Base-by-base conservation (phyloP, 2,888 invertebrate genomes). In the Quadroppia sp. region DNA sequence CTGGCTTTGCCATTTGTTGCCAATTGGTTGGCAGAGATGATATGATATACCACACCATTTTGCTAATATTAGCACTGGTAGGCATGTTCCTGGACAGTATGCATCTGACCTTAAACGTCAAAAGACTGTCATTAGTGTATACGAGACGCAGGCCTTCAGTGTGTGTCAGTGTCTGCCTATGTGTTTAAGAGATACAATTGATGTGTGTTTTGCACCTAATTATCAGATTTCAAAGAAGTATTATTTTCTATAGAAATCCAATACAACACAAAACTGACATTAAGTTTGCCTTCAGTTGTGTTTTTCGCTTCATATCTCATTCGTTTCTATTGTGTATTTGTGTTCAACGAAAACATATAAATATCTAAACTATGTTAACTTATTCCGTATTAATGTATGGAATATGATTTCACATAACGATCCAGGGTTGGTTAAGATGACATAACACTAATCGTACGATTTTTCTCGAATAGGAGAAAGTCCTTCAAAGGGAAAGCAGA, bases 161-260 rank as follows among this genome's bases (percentile, higher is more conserved):
- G n/a, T n/a, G n/a, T n/a, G n/a, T n/a, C n/a, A n/a, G n/a, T n/a
- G n/a, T n/a, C n/a, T n/a, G n/a, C n/a, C n/a, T n/a, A n/a, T n/a
- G n/a, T n/a, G n/a, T n/a, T n/a, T n/a, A n/a, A n/a, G n/a, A n/a
- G n/a, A n/a, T n/a, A n/a, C n/a, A n/a, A n/a, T n/a, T n/a, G n/a
- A n/a, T n/a, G n/a, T n/a, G n/a, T n/a, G n/a, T n/a, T n/a, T 53
- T 53, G 53, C 53, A 53, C 53, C 53, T 53, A 53, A 53, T 53
- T 25, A 53, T 53, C 53, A 53, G 23, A 20, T 53, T 53, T 53
- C 28, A 17, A 20, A 7, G n/a, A 6, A 25, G 23, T 9, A 53
- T 9, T 9, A 23, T 4, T 20, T 50, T 20, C 9, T 9, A 4
- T 23, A 53, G 53, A 53, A 4, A 6, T 50, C 15, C 15, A 53